Evolutionary conservation across 2,113 vertebrate species (phyloP).

Genomic region (Hypomesus transpacificus): DNA sequence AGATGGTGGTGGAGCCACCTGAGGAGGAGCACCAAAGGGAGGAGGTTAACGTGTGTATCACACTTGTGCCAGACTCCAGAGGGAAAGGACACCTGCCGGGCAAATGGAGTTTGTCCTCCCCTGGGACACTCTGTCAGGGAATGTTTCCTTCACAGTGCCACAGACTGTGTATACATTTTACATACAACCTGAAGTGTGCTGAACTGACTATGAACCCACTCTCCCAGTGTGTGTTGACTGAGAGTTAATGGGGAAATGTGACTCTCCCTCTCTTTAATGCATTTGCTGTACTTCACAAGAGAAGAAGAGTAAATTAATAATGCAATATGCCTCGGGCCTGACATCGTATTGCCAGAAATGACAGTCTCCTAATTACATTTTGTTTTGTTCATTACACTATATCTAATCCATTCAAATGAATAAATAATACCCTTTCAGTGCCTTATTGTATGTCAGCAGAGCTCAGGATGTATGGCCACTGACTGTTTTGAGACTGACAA

Average conservation of each 20-base stretch:
- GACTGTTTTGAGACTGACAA: neutral
- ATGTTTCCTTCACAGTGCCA: conserved; percentile 30
- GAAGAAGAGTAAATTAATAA: conserved; percentile 42
- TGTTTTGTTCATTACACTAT: conserved; percentile 47
- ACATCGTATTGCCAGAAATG: conserved; percentile 30
- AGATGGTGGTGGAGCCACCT: conserved; percentile 26
- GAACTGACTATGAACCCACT: conserved; percentile 55
- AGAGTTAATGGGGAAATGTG: conserved; percentile 9
- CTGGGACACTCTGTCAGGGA: conserved; percentile 31
- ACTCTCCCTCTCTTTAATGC: conserved; percentile 30
- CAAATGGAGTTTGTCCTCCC: conserved; percentile 53
- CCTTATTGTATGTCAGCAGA: conserved; percentile 47
- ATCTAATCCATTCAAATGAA: conserved; percentile 36
- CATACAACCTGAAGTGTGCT: conserved; percentile 36
- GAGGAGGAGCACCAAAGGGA: conserved; percentile 22
- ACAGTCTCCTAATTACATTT: conserved; percentile 27
- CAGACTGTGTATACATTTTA: conserved; percentile 38
- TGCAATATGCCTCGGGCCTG: conserved; percentile 21
- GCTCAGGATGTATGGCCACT: conserved; percentile 28
- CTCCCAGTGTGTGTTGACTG: conserved; percentile 24
- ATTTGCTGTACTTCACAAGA: conserved; percentile 19
- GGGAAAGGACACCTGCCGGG: conserved; percentile 25
- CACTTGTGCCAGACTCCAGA: conserved; percentile 23
- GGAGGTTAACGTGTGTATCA: conserved; percentile 30
- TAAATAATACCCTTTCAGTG: conserved; percentile 51